Evolutionary conservation across 2,888 invertebrate genomes (phyloP).

Genomic region (Molorchus minor): DNA sequence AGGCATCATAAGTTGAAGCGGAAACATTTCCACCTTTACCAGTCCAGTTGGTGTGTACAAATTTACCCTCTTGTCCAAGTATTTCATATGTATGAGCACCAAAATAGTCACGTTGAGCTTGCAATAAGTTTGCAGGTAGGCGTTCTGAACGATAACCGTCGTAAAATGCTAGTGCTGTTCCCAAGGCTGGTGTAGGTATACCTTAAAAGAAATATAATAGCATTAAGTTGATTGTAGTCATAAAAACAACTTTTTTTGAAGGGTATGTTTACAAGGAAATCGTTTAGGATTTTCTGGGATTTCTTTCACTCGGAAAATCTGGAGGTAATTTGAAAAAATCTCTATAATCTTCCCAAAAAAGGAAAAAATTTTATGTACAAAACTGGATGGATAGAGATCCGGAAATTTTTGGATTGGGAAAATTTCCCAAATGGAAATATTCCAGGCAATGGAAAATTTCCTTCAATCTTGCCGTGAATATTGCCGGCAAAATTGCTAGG

Average conservation of each 20-base stretch:
- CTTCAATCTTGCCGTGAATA: too few relatives aligned
- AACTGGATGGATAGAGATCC: too few relatives aligned
- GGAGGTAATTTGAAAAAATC: too few relatives aligned
- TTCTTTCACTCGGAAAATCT: too few relatives aligned
- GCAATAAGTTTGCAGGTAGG: conserved; percentile 94
- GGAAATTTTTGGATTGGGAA: too few relatives aligned
- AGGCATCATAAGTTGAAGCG: conserved; percentile 89
- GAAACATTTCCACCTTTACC: conserved; percentile 97
- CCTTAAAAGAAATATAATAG: conserved; percentile 66
- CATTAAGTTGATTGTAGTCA: not conserved
- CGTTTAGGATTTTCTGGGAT: too few relatives aligned
- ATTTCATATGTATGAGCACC: conserved; percentile 99
- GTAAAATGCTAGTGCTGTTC: conserved; percentile 94
- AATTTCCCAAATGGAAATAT: too few relatives aligned
- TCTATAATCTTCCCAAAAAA: too few relatives aligned
- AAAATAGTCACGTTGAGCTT: conserved; percentile 97
- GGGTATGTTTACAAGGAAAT: too few relatives aligned
- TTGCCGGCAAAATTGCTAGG: too few relatives aligned
- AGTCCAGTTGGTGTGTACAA: conserved; percentile 99
- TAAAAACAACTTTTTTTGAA: conserved; percentile 3
- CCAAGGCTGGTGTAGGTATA: conserved; percentile 93
- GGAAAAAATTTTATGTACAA: too few relatives aligned
- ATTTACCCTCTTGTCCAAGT: conserved; percentile 83
- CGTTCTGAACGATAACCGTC: conserved; percentile 91
- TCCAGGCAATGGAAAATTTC: too few relatives aligned